phyloP scores from a whole-genome alignment of 2,888 invertebrate species.

The Phyto melanocephala region DNA sequence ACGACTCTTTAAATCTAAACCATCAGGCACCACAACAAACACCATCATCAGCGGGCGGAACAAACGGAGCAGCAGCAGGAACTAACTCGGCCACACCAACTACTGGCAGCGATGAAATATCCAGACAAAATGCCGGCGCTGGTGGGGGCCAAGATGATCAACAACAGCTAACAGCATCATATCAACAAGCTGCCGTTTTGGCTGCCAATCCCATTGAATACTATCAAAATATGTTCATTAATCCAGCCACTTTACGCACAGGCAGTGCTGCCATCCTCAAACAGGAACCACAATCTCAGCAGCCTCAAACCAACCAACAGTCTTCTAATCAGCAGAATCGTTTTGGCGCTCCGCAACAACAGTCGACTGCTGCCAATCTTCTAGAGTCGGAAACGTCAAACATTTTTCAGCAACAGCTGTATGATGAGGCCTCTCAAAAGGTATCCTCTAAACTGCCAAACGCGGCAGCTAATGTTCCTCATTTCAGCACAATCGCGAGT shows the following conservation, averaged over 20 bases:
- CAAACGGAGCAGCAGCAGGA: conserved; percentile 64
- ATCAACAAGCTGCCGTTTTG: conserved; percentile 71
- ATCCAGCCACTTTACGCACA: conserved; percentile 74
- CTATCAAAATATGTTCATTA: conserved; percentile 78
- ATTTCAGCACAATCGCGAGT: conserved; percentile 76
- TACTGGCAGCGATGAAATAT: conserved; percentile 53
- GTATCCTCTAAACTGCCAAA: conserved; percentile 71
- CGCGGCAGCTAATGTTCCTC: conserved; percentile 71
- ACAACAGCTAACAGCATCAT: conserved; percentile 69
- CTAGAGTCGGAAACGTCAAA: conserved; percentile 73
- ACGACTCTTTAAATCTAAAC: conserved; percentile 77
- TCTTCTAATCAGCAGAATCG: conserved; percentile 68
- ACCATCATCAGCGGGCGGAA: conserved; percentile 65
- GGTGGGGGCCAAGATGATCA: conserved; percentile 56
- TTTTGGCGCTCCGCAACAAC: conserved; percentile 64
- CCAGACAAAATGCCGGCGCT: conserved; percentile 41
- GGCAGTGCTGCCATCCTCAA: conserved; percentile 69
- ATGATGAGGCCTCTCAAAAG: conserved; percentile 71
- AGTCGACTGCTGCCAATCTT: conserved; percentile 67
- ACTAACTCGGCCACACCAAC: conserved; percentile 56
- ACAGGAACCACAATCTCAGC: conserved; percentile 68
- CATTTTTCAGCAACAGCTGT: conserved; percentile 76
- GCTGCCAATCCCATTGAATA: conserved; percentile 75
- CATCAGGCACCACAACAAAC: conserved; percentile 70
- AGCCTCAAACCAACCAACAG: conserved; percentile 66